Conservation (phyloP, 2,888 invertebrate species). For the Sicus ferrugineus region DNA sequence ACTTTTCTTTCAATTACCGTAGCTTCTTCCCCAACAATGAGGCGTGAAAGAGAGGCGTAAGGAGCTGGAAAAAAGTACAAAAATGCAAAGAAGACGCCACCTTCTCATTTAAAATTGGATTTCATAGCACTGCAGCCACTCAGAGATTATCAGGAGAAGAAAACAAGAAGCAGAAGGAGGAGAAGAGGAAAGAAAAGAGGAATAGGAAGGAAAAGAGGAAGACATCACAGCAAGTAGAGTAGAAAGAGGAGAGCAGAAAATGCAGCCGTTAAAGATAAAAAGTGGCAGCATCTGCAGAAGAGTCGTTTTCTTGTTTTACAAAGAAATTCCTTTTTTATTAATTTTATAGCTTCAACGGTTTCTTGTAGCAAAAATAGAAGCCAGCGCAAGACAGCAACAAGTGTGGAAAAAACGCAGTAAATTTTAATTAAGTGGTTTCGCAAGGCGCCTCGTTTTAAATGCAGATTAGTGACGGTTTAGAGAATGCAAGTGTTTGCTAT, state of each 20-base stretch:
- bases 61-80: not conserved
- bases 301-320: not conserved
- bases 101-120: not conserved
- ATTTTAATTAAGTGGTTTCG: slow-evolving; percentile 10
- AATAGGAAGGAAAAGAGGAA: not conserved
- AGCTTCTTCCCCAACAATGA: not conserved
- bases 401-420: not conserved
- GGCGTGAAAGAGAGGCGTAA: not conserved
- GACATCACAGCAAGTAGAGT: not conserved
- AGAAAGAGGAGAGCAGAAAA: not conserved
- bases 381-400: not conserved
- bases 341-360: not conserved
- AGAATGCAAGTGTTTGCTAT: slow-evolving; percentile 4
- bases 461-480: not conserved
- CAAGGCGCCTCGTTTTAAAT: not conserved
- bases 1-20: slow-evolving; percentile 16
- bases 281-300: not conserved
- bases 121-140: not conserved
- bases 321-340: not conserved
- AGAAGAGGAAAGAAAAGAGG: not conserved
- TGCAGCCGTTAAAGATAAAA: not conserved
- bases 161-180: not conserved
- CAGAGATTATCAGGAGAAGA: not conserved
- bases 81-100: not conserved
- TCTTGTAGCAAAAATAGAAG: not conserved